phyloP scores from a whole-genome alignment of 92 coral and sea anemone species.

The Micromussa lordhowensis region DNA sequence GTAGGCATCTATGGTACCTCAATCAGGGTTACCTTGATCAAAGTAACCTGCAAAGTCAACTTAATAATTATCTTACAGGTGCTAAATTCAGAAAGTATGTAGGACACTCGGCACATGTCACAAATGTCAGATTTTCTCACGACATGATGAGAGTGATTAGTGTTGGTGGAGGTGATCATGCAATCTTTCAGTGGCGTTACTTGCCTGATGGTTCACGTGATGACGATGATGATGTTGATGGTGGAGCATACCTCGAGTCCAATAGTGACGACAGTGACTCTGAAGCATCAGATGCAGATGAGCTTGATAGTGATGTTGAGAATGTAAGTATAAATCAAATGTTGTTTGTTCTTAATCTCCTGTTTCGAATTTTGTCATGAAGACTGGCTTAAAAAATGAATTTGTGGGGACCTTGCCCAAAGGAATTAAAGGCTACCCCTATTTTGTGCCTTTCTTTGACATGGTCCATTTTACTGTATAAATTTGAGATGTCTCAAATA shows the following conservation, averaged over 20 bases:
- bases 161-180: slow-evolving; percentile 98
- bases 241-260: slow-evolving; percentile 91
- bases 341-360: too few relatives aligned
- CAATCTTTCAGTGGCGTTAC: slow-evolving; percentile 99
- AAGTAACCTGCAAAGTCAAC: neutral
- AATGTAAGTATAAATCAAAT: slow-evolving; percentile 69
- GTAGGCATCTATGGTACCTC: too few relatives aligned
- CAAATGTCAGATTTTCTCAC: slow-evolving; percentile 94
- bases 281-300: slow-evolving; percentile 92
- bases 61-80: slow-evolving; percentile 61
- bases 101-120: slow-evolving; percentile 99
- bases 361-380: too few relatives aligned
- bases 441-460: too few relatives aligned
- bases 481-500: too few relatives aligned
- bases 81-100: slow-evolving; percentile 97
- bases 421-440: too few relatives aligned
- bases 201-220: slow-evolving; percentile 92
- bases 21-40: too few relatives aligned
- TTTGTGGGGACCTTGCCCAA: too few relatives aligned
- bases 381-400: neutral
- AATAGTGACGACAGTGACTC: slow-evolving; percentile 97
- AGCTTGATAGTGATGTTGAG: slow-evolving; percentile 95
- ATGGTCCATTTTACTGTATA: too few relatives aligned
- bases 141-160: slow-evolving; percentile 90
- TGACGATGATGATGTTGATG: slow-evolving; percentile 84